These are phyloP conservation scores for Spea hammondii DNA, from an alignment of 2,797 vertebrate genomes.

Conservation along the genomic window DNA sequence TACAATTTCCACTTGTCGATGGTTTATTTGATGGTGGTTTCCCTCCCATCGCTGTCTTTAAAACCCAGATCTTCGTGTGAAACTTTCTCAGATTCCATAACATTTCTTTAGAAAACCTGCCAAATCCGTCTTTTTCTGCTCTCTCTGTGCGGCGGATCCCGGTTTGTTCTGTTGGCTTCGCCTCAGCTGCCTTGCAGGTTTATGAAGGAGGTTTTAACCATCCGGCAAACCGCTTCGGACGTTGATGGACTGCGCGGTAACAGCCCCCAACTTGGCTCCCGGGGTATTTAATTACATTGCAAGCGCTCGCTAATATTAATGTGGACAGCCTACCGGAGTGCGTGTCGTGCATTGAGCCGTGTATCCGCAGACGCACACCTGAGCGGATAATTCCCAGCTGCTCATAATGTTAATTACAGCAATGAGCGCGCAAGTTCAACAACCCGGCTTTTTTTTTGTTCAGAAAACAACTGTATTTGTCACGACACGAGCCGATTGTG, in stretches of 20 bases:
- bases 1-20: too few species aligned
- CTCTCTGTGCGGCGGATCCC: too few species aligned
- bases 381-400: conserved; percentile 2
- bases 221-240: neutral
- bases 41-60: too few species aligned
- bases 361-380: neutral
- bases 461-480: conserved; percentile 5
- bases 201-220: neutral
- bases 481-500: neutral
- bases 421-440: conserved; percentile 3
- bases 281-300: conserved; percentile 3
- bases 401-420: conserved; percentile 14
- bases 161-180: too few species aligned
- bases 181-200: neutral
- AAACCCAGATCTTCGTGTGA: too few species aligned
- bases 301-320: neutral
- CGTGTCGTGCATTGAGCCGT: neutral
- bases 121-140: too few species aligned
- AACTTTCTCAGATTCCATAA: too few species aligned
- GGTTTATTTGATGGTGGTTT: too few species aligned
- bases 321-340: conserved; percentile 11
- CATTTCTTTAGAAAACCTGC: too few species aligned
- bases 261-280: neutral
- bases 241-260: conserved; percentile 3
- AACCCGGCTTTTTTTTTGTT: neutral